Conservation (phyloP, 2,888 invertebrate genomes). For the Gerris lacustris region DNA sequence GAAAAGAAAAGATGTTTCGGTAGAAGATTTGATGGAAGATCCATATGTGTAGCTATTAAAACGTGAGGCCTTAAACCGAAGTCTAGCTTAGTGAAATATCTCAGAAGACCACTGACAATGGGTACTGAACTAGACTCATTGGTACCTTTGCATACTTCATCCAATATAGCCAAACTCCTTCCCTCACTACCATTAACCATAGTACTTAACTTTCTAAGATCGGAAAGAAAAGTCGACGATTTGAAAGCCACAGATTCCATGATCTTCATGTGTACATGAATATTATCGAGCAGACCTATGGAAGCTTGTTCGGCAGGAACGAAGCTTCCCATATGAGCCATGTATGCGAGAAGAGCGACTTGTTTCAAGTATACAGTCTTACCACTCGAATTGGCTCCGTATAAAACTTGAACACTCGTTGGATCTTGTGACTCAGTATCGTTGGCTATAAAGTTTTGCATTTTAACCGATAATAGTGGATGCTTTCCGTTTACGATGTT, state of each 20-base stretch:
- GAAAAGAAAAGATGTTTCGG: constrained; percentile 39
- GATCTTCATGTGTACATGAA: constrained; percentile 63
- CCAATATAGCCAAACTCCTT: constrained; percentile 53
- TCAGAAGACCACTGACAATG: constrained; percentile 55
- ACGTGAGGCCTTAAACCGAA: constrained; percentile 53
- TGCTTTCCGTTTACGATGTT: constrained; percentile 58
- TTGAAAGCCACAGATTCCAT: constrained; percentile 64
- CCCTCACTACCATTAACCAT: not conserved
- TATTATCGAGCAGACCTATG: constrained; percentile 57
- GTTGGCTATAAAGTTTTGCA: constrained; percentile 60
- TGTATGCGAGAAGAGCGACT: constrained; percentile 61
- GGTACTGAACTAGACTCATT: constrained; percentile 60
- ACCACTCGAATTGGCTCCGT: constrained; percentile 84
- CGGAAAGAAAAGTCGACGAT: constrained; percentile 75
- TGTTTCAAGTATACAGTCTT: constrained; percentile 88
- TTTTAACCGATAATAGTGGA: constrained; percentile 57
- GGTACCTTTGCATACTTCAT: constrained; percentile 85
- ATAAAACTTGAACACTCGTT: constrained; percentile 60
- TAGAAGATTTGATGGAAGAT: constrained; percentile 43
- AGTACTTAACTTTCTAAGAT: constrained; percentile 58
- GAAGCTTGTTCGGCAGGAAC: constrained; percentile 67
- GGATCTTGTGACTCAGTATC: constrained; percentile 47
- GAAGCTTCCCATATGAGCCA: constrained; percentile 81
- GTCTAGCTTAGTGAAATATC: constrained; percentile 49
- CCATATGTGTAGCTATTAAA: constrained; percentile 65